Conservation (phyloP, 1,140 invertebrate species). For the Venustaconcha ellipsiformis region DNA sequence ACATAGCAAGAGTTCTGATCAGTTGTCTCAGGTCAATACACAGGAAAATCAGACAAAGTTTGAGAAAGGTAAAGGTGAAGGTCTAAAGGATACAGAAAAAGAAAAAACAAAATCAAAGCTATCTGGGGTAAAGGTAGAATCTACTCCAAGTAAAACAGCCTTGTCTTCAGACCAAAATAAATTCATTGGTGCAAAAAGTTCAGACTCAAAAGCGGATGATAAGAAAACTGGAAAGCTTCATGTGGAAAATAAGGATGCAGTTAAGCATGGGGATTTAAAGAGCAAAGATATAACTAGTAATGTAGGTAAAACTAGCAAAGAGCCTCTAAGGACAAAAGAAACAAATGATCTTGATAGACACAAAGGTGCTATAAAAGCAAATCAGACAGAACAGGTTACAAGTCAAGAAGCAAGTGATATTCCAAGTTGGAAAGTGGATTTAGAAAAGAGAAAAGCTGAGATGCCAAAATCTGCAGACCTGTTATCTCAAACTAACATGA, state of each 20-base stretch:
- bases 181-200: neutral
- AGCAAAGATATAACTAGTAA: slow-evolving; percentile 4
- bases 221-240: slow-evolving; percentile 13
- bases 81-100: neutral
- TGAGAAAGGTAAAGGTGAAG: neutral
- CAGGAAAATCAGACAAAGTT: neutral
- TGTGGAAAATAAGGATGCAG: neutral
- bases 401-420: slow-evolving; percentile 12
- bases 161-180: slow-evolving; percentile 1
- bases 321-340: neutral
- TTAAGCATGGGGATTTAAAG: neutral
- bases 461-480: slow-evolving; percentile 26
- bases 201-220: neutral
- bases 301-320: neutral
- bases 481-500: slow-evolving; percentile 10
- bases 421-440: slow-evolving; percentile 22
- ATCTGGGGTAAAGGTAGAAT: neutral
- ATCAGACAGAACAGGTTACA: neutral
- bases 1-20: too few species aligned
- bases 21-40: too few species aligned
- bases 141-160: neutral
- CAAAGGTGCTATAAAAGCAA: slow-evolving; percentile 4
- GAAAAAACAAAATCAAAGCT: neutral
- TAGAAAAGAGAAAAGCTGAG: slow-evolving; percentile 18
- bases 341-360: slow-evolving; percentile 4